Conservation (phyloP, 2,888 invertebrate genomes). For the Oscheius sp. region DNA sequence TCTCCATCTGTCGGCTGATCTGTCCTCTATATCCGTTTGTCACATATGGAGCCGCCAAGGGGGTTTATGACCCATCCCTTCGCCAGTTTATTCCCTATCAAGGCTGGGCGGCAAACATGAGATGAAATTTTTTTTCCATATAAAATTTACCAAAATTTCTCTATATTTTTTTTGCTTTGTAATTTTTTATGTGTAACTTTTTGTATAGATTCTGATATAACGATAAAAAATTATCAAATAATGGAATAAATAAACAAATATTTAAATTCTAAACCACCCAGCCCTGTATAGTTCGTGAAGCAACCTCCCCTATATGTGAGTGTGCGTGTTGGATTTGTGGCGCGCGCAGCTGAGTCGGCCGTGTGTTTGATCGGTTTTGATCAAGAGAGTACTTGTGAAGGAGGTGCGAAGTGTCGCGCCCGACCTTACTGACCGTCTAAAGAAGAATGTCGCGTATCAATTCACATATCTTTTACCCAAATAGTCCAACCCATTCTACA, state of each 20-base stretch:
- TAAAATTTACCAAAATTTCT: too few relatives aligned
- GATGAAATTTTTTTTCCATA: too few relatives aligned
- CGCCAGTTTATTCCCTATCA: too few relatives aligned
- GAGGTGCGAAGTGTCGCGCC: constrained; percentile 21
- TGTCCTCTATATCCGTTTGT: too few relatives aligned
- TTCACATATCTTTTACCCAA: neutral
- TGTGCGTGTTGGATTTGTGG: constrained; percentile 23
- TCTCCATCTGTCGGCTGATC: constrained; percentile 17
- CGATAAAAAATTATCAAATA: too few relatives aligned
- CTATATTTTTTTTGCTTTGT: too few relatives aligned
- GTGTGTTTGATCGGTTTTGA: constrained; percentile 29
- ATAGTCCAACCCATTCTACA: neutral
- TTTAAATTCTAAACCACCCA: too few relatives aligned
- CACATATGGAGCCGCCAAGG: constrained; percentile 12
- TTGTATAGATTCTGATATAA: too few relatives aligned
- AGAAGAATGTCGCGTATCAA: neutral
- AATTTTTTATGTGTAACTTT: too few relatives aligned
- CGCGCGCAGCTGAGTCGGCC: constrained; percentile 14
- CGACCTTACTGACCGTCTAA: neutral
- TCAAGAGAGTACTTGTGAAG: constrained; percentile 31
- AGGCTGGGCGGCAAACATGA: too few relatives aligned
- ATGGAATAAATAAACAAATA: too few relatives aligned
- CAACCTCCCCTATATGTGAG: constrained; percentile 19
- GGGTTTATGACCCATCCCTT: too few relatives aligned
- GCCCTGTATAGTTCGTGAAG: constrained; percentile 12